Evolutionary conservation across 92 coral and sea anemone genomes (phyloP).

Genomic region (Parazoanthus swiftii): DNA sequence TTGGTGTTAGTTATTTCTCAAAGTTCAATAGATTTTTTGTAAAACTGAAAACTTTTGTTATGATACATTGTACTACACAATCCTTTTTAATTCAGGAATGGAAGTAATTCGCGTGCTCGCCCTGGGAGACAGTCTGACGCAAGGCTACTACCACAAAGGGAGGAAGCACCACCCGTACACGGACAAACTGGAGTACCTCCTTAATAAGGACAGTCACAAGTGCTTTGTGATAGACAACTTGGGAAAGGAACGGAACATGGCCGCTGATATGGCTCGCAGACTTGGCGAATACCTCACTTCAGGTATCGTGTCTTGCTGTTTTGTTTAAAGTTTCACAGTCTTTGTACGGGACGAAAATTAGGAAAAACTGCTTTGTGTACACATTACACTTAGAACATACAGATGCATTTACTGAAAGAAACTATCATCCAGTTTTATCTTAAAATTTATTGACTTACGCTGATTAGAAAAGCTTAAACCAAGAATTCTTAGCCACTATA

Average conservation of each 20-base stretch:
- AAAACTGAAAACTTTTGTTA: no score
- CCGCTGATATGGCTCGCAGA: constrained; percentile 72
- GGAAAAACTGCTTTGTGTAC: no score
- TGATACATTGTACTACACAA: no score
- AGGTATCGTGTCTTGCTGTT: not conserved
- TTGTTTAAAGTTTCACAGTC: not conserved
- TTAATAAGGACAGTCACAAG: constrained; percentile 82
- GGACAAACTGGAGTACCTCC: constrained; percentile 69
- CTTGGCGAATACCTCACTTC: constrained; percentile 59
- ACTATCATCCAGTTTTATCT: no score
- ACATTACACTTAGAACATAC: no score
- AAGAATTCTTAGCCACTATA: no score
- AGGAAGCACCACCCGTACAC: constrained; percentile 80
- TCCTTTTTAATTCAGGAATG: constrained; percentile 67
- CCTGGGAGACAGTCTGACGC: constrained; percentile 89
- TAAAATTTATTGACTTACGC: no score
- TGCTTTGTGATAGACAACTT: constrained; percentile 76
- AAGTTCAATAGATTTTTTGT: no score
- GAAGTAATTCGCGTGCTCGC: constrained; percentile 78
- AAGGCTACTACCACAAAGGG: constrained; percentile 77
- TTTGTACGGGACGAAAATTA: not conserved
- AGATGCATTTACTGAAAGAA: no score
- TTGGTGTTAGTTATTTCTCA: no score
- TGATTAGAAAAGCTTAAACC: no score
- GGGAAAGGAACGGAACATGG: constrained; percentile 78